Base-by-base conservation (phyloP, 2,888 invertebrate species). In the Periphyllus acericola region DNA sequence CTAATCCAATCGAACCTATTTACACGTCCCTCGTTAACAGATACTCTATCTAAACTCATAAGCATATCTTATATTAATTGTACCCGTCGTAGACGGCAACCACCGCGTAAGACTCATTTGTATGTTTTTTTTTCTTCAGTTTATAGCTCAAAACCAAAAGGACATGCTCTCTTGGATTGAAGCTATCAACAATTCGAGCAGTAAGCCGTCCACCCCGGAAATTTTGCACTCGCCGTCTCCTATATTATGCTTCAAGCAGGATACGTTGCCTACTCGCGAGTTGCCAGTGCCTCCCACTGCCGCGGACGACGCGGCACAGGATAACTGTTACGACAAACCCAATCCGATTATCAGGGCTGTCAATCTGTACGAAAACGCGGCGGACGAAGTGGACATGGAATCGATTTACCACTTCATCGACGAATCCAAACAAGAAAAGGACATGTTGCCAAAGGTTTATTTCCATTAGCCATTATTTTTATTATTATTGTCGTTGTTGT, bases 121-220 rank as follows among this genome's bases (percentile, higher is more conserved):
- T n/a, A 6, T 21, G 9, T 11, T 17, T 76, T 71, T 66, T 14
- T 78, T n/a, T 29, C 17, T 40, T 0, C 89, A 91, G 91, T 91
- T 91, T 76, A 89, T 90, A 19, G 90, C 91, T 34, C 89, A 90
- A 36, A 90, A 89, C 66, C 89, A 90, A 55, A 90, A 90, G 17
- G 91, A 91, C 52, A 90, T 91, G 90, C 89, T 90, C 1, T 90
- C 90, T 34, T 91, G 91, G 91, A 89, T 91, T 14, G 83, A 89
- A 34, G 90, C 90, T 6, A 90, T 90, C 81, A 89, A 89, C 75
- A 89, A 90, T 34, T 80, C 84, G 14, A 80, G 29, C 55, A 89
- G 71, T 55, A 87, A 85, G 29, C 32, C 60, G 21, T 66, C 85
- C 40, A 78, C 60, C 9, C 84, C 89, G 25, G 78, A 85, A 40